phyloP scores from a whole-genome alignment of 2,888 invertebrate genomes.

The Catocala sponsa region DNA sequence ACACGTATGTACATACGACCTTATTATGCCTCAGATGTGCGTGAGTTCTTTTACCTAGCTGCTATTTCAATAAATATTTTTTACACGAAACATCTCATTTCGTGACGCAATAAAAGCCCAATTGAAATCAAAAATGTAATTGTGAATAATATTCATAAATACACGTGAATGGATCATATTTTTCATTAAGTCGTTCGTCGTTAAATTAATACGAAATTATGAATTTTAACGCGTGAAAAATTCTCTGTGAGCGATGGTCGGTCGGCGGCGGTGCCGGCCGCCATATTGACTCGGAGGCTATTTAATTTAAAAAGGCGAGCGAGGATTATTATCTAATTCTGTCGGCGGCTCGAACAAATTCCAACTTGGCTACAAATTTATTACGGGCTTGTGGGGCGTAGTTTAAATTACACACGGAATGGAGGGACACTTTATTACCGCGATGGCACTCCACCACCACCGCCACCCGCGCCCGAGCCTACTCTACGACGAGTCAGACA shows the following conservation, averaged over 20 bases:
- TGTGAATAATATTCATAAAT: slow-evolving; percentile 15
- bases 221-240: slow-evolving; percentile 55
- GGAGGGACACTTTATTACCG: slow-evolving; percentile 50
- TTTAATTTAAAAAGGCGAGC: slow-evolving; percentile 65
- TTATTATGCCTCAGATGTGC: no score
- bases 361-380: slow-evolving; percentile 55
- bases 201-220: slow-evolving; percentile 58
- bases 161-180: slow-evolving; percentile 42
- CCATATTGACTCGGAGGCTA: slow-evolving; percentile 57
- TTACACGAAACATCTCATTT: neutral
- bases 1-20: no score
- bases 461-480: neutral
- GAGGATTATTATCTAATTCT: slow-evolving; percentile 66
- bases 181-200: slow-evolving; percentile 58
- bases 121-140: slow-evolving; percentile 33
- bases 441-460: slow-evolving; percentile 21
- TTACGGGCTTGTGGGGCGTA: slow-evolving; percentile 41
- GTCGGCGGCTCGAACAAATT: slow-evolving; percentile 50
- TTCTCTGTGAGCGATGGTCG: slow-evolving; percentile 31
- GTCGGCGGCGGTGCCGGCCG: slow-evolving; percentile 32
- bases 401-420: slow-evolving; percentile 46
- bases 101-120: neutral
- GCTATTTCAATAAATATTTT: no score
- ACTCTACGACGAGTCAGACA: neutral
- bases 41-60: no score